Evolutionary conservation across 2,888 invertebrate genomes (phyloP), one percentile per base, ranked within the genome.

Genomic region (Dicycla oo): DNA sequence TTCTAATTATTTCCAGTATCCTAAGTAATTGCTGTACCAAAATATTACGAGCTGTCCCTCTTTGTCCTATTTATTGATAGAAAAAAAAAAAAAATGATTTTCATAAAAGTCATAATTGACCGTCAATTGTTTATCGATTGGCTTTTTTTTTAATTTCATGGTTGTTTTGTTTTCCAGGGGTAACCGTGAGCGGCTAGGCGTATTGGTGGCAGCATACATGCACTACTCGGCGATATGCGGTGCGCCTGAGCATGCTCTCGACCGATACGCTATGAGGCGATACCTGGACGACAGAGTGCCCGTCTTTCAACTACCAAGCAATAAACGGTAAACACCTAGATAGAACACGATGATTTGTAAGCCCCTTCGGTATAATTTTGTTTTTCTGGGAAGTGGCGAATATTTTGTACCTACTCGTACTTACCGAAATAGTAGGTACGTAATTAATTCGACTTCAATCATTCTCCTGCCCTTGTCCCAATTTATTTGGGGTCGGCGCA

Each of bases 161-260:
- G 3, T 62, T 62, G 6, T 34, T 34, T 64, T 51, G 2, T 40
- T 45, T 83, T 95, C 7, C 95, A 98, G 98, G 96, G 98, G 98
- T 56, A 98, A 97, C 90, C 97, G 98, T 87, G 98, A 98, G 89
- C 97, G 99, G 72, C 96, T 98, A 47, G 99, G 98, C 60, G 98
- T 98, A 66, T 97, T 99, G 81, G 98, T 99, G 78, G 98, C 98
- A 34, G 98, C 99, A 20, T 99, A 98, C 95, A 98, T 99, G 98
- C 98, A 99, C 95, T 99, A 99, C 96, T 98, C 98, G 84, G 98
- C 98, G 90, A 99, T 99, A 89, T 99, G 99, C 94, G 98, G 98
- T n/a, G 97, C 95, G 60, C 97, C 97, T 5, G 98, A 98, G 91
- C 97, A 98, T 91, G 98, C 98, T 15, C 96, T 99, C 87, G 99